Base-by-base conservation (phyloP, 2,113 vertebrate genomes). In the Xenopus borealis region DNA sequence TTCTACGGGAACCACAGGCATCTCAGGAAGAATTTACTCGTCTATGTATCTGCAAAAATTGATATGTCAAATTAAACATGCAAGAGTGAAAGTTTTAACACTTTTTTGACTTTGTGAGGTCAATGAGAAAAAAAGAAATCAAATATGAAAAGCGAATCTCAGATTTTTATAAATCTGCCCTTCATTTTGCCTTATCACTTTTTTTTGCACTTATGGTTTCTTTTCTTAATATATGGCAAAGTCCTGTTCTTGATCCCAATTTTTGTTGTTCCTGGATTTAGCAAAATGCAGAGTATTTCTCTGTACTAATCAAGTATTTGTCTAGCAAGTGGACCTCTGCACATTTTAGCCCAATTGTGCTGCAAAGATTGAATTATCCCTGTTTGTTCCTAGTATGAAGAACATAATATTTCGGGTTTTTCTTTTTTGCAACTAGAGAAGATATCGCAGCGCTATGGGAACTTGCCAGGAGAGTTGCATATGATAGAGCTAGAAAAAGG, bases 401-500 rank as follows among this genome's bases (percentile, higher is more conserved):
- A 46, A 69, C 74, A 64, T 70, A 45, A 70, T 77, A 70, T 70
- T 77, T 70, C 57, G 53, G 55, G 59, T 63, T 74, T 79, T 72
- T 79, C 10, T 52, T 62, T 27, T 4, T 80, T 80, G 9, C 62
- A 44, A 84, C 77, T 88, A 98, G 97, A 90, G 84, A 95, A 88
- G 79, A 87, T 98, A 19, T 57, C 82, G 72, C 90, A 94, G 75
- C 94, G 93, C 55, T 99, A 98, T 53, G 94, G 95, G 84, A 86
- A 82, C 82, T 90, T 99, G 9, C 84, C 87, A 0, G 97, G 97
- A 0, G 91, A 92, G 40, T 87, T 98, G 3, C 93, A 95, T 80
- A 86, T 96, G 90, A 95, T 98, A 58, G 94, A 96, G 78, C 86
- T 99, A 87, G 97, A 99, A 85, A 99, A 99, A 88, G 95, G 95